These are phyloP conservation scores for Actinernus sp. DNA, from an alignment of 92 coral and sea anemone species.

Conservation along the genomic window DNA sequence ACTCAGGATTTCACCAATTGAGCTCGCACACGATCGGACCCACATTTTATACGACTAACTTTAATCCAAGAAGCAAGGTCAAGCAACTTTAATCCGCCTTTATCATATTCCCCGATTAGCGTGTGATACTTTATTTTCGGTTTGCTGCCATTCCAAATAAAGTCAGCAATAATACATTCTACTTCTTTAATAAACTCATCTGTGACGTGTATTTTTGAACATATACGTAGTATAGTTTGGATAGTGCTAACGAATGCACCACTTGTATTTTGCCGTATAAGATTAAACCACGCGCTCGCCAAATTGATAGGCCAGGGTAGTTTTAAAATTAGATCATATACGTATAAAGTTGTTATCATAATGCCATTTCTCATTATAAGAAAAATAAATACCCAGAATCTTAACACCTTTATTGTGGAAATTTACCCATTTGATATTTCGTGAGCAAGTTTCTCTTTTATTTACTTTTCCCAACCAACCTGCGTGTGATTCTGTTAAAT, in stretches of 20 bases:
- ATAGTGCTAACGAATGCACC: constrained; percentile 9
- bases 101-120: background rate
- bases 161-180: background rate
- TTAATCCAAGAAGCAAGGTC: too few relatives aligned
- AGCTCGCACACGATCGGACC: too few relatives aligned
- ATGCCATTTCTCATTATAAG: constrained; percentile 1
- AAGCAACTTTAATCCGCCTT: too few relatives aligned
- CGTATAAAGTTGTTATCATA: constrained; percentile 4
- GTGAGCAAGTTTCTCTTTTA: background rate
- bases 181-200: constrained; percentile 8
- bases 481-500: background rate
- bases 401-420: background rate
- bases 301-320: constrained; percentile 18
- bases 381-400: constrained; percentile 2
- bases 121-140: constrained; percentile 8
- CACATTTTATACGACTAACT: too few relatives aligned
- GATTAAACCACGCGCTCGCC: constrained; percentile 2
- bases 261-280: constrained; percentile 3
- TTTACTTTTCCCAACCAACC: background rate
- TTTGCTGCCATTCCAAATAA: constrained; percentile 6
- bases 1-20: too few relatives aligned
- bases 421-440: constrained; percentile 10
- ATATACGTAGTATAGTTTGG: constrained; percentile 11
- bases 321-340: constrained; percentile 9
- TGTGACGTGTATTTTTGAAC: constrained; percentile 16